Evolutionary conservation across 2,888 invertebrate species (phyloP).

Genomic region (Acleris literana): DNA sequence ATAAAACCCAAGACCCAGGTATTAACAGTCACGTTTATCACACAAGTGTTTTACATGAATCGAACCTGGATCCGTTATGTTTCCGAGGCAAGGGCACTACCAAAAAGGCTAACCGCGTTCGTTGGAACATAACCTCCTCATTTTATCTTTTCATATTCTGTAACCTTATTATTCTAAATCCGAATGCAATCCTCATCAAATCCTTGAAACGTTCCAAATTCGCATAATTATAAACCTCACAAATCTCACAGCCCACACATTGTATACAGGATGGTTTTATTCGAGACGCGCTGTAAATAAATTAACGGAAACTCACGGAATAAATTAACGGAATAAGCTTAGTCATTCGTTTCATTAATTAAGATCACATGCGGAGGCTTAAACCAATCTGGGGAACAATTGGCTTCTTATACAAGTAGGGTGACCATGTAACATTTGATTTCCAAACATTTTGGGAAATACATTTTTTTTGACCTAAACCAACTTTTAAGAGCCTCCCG

Average conservation of each 20-base stretch:
- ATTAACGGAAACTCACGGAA: constrained; percentile 23
- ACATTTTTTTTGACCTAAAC: too few species aligned
- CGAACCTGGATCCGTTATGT: too few species aligned
- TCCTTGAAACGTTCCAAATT: constrained; percentile 8
- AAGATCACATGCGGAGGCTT: constrained; percentile 81
- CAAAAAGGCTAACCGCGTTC: too few species aligned
- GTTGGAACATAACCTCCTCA: too few species aligned
- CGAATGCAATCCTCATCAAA: background rate
- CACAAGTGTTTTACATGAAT: too few species aligned
- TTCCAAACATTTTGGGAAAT: too few species aligned
- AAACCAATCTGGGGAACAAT: constrained; percentile 82
- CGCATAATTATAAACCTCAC: constrained; percentile 31
- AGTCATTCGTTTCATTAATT: constrained; percentile 83
- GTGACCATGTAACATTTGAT: constrained; percentile 44
- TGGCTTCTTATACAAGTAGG: constrained; percentile 67
- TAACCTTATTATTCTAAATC: too few species aligned
- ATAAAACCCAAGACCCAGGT: too few species aligned
- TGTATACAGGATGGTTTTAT: constrained; percentile 30
- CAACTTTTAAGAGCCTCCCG: too few species aligned
- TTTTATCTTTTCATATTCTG: too few species aligned
- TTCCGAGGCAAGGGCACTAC: too few species aligned
- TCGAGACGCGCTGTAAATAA: constrained; percentile 1
- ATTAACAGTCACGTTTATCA: too few species aligned
- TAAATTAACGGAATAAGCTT: constrained; percentile 78
- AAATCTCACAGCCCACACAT: constrained; percentile 32